Evolutionary conservation across 2,888 invertebrate genomes (phyloP), one percentile per base, ranked within the genome.

Genomic region (Odontocerum albicorne): DNA sequence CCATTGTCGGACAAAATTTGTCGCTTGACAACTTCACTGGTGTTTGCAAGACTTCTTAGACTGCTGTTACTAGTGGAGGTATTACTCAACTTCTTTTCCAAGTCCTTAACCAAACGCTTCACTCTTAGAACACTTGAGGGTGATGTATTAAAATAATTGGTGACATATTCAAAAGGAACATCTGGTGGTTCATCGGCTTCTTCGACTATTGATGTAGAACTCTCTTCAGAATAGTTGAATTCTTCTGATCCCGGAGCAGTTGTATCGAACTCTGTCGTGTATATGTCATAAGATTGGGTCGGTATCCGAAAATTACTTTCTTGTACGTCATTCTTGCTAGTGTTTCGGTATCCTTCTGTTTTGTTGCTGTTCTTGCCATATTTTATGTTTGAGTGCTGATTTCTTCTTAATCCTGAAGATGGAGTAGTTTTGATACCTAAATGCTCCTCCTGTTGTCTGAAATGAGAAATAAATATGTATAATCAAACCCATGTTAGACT

Each of bases 401-500:
- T 58, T 33, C 55, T 58, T 49, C 55, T 27, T n/a, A 52, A 8
- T 8, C 35, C 32, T 68, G 63, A 69, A 71, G 55, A 68, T 69
- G 51, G 68, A 63, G 79, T 70, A 66, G 80, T 73, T 17, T 82
- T 79, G 55, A 89, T 85, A 6, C 91, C 91, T 46, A 92, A 79
- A 68, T 92, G 92, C 52, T 81, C 80, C 66, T 89, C 88, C 72
- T 92, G 92, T 67, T 92, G 92, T 64, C 88, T 88, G 71, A 46
- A 66, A 64, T 21, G 13, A 19, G 17, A 17, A 31, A 39, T 16
- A n/a, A n/a, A n/a, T n/a, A n/a, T n/a, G n/a, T n/a, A n/a, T n/a
- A n/a, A n/a, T n/a, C n/a, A n/a, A n/a, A n/a, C n/a, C n/a, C n/a
- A n/a, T n/a, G n/a, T n/a, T n/a, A n/a, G n/a, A n/a, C n/a, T n/a